Percentiles rank a stretch among this genome's conserved stretches.
phyloP scores from a whole-genome alignment of 2,113 vertebrate genomes.

The Heteronetta atricapilla region DNA sequence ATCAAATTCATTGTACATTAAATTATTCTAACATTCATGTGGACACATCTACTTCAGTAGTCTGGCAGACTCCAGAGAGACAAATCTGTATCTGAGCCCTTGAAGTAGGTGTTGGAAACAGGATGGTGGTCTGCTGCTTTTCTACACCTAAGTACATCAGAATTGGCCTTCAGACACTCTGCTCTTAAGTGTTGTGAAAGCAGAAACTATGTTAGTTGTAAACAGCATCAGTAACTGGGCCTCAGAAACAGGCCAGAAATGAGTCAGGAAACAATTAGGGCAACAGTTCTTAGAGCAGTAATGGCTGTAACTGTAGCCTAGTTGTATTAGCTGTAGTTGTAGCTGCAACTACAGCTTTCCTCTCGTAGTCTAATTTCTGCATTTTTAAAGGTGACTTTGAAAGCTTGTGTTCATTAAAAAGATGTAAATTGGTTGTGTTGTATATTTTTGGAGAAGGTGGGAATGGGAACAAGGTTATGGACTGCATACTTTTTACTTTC shows the following conservation, averaged over 20 bases:
- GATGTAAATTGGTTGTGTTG: not conserved
- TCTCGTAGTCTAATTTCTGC: not conserved
- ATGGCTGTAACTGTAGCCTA: not conserved
- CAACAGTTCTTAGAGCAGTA: not conserved
- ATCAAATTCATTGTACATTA: fast-evolving
- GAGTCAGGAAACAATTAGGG: not conserved
- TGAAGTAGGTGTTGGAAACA: too few species aligned
- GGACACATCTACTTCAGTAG: not conserved
- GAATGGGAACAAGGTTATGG: not conserved
- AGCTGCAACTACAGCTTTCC: too few species aligned
- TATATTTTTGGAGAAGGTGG: not conserved
- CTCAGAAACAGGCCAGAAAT: not conserved
- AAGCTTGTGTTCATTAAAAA: not conserved
- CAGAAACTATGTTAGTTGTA: too few species aligned
- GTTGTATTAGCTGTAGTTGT: too few species aligned
- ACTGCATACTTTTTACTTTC: not conserved
- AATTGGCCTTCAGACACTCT: too few species aligned
- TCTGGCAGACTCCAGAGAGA: not conserved
- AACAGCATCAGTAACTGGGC: too few species aligned
- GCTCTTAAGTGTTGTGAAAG: too few species aligned
- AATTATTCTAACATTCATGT: not conserved
- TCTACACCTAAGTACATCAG: too few species aligned
- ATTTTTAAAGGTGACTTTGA: not conserved
- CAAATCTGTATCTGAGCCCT: too few species aligned
- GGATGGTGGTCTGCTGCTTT: too few species aligned